Evolutionary conservation across 2,113 vertebrate genomes (phyloP), one percentile per base, ranked within the genome.

Genomic region (Chaetura pelagica): DNA sequence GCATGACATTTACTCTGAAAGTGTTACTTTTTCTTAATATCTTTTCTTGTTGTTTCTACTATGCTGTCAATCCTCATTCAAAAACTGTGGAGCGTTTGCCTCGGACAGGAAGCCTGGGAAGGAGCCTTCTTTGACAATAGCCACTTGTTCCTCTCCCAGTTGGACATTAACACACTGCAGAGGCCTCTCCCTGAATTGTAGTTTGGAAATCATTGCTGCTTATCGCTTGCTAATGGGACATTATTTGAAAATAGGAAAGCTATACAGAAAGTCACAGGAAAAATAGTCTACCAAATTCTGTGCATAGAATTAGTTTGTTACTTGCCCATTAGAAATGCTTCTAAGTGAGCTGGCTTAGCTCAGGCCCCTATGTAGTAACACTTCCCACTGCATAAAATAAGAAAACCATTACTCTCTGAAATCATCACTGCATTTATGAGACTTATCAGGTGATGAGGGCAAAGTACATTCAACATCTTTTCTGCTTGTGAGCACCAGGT

Each of bases 1-100:
- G 61, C 54, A 57, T 90, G 83, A 92, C 79, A 78, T 90, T 96
- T 92, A 71, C 69, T 92, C 59, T 93, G 15, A 57, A 84, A 92
- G 61, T 75, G 54, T 79, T 90, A 42, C 52, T 81, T 94, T 92
- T 86, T 51, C 72, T 30, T 71, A 88, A 61, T 82, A 84, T 89
- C 27, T 84, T 84, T 88, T 87, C 57, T 78, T 34, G 4, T 32
- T 86, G 64, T 82, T 95, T 89, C 92, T 71, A 57, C 30, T 73
- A 23, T 1, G 1, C 32, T 75, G 76, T 82, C 88, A 89, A 76
- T 62, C 52, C n/a, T 92, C 46, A 46, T 68, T 92, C 17, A 78
- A 84, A 85, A 83, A 12, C 38, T 23, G 9, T 17, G 15, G 21
- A 88, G 38, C 6, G 2, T 74, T 77, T 11, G 0, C 34, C 79